Evolutionary conservation across 2,113 vertebrate genomes (phyloP), one percentile per base, ranked within the genome.

Genomic region (Numida meleagris): DNA sequence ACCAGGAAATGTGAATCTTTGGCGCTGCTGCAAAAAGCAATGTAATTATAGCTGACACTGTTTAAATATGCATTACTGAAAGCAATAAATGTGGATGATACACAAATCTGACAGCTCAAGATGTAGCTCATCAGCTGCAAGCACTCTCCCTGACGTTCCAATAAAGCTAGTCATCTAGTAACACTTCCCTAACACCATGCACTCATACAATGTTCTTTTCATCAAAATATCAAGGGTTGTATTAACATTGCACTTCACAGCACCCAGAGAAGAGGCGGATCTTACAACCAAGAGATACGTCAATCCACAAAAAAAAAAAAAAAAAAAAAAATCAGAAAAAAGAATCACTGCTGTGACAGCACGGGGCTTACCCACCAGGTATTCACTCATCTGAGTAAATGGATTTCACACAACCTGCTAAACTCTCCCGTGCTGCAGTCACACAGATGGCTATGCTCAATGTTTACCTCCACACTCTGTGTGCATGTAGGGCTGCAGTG

Each of bases 1-100:
- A 87, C 10, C 74, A 94, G 75, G 86, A 92, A 92, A 89, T 21
- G 18, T 59, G 66, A 89, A 82, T 43, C 46, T 77, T 80, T 89
- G 55, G 42, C 46, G 66, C 50, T 62, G 27, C 27, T 94, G 50
- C 50, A 94, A 67, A 86, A 89, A 66, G 2, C 63, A 70, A 17
- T 66, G 24, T 76, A 92, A 74, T 92, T 92, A 74, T 21, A 94
- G 67, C 38, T 74, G 61, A 77, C 42, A 43, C 46, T 71, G 24
- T 38, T 88, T 70, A 94, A 94, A 62, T 58, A 80, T 21, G 55
- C 55, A 36, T 36, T 85, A 43, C 55, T 80, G 31, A 91, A 89
- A 74, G 63, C 15, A 74, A 57, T 8, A 76, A 79, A 20, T 53
- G 10, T 63, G 74, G 71, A 59, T 0, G 3, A 92, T 50, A 75